Base-by-base conservation (phyloP, 2,797 vertebrate species). In the Naso thynnoides region DNA sequence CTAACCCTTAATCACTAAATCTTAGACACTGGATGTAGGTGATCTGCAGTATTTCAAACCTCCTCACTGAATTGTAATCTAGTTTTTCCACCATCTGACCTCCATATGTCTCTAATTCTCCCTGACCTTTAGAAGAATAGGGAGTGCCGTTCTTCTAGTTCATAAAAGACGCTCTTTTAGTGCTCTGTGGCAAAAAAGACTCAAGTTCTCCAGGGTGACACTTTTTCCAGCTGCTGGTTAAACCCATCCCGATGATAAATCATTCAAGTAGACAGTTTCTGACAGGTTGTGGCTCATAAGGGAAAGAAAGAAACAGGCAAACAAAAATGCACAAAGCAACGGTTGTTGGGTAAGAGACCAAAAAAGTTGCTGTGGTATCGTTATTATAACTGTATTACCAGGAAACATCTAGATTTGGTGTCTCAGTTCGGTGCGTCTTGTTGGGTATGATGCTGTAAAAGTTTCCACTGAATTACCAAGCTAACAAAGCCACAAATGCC, bases 181-280 rank as follows among this genome's bases (percentile, higher is more conserved):
- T 23, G 33, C 55, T 79, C 49, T 11, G 56, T 38, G 52, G 79
- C 64, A 44, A 38, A 75, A 75, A 50, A 4, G 21, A 69, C 57
- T 57, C 54, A 53, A 39, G 24, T 76, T 71, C 71, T 58, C 31
- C 67, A 26, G 33, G 31, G 41, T 44, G 59, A 77, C 70, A 55
- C 42, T 73, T 76, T 82, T 85, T 84, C 76, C 86, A 79, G 82
- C 67, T 76, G 80, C 63, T 69, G 78, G 76, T 78, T 79, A 73
- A 81, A 67, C 66, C 47, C 45, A 50, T 44, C 26, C 42, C 1
- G 62, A 65, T 50, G 62, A 61, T 27, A 60, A 62, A 72, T 56
- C 53, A 59, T 42, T 5, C 16, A 21, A 72, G 57, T 36, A 39
- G 53, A 58, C 5, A 42, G 52, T 33, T 71, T 36, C 21, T 61